phyloP scores from a whole-genome alignment of 2,797 vertebrate species.

The Antrozous pallidus region DNA sequence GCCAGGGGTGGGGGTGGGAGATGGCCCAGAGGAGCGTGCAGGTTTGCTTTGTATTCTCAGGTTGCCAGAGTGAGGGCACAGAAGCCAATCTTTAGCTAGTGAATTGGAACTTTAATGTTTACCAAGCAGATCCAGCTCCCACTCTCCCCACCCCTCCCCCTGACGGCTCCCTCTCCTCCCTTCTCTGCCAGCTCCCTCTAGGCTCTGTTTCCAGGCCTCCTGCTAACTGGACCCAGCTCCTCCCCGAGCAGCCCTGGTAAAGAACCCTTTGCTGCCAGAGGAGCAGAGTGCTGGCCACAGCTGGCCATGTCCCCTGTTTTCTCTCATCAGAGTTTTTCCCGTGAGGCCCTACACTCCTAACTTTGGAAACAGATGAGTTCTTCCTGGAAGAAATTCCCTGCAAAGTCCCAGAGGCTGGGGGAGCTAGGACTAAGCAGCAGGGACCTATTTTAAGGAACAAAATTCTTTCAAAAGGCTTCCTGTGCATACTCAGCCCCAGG shows the following conservation, averaged over 20 bases:
- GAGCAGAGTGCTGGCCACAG: background rate
- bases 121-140: conserved; percentile 83
- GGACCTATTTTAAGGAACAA: conserved; percentile 76
- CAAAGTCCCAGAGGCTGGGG: conserved; percentile 79
- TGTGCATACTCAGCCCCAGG: background rate
- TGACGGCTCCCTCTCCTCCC: conserved; percentile 77
- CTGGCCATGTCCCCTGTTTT: background rate
- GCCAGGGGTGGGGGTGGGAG: background rate
- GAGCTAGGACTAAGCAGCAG: conserved; percentile 73
- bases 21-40: background rate
- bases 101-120: conserved; percentile 85
- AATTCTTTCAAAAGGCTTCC: conserved; percentile 66
- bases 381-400: conserved; percentile 81
- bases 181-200: conserved; percentile 76
- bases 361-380: conserved; percentile 78
- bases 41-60: conserved; percentile 79
- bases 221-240: background rate
- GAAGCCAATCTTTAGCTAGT: conserved; percentile 83
- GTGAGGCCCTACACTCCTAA: conserved; percentile 73
- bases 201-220: background rate
- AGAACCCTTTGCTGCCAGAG: background rate
- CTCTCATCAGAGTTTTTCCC: conserved; percentile 45
- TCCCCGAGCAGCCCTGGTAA: background rate
- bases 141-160: conserved; percentile 73
- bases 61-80: conserved; percentile 70